phyloP scores from a whole-genome alignment of 2,797 vertebrate genomes.

The Vireo griseus region DNA sequence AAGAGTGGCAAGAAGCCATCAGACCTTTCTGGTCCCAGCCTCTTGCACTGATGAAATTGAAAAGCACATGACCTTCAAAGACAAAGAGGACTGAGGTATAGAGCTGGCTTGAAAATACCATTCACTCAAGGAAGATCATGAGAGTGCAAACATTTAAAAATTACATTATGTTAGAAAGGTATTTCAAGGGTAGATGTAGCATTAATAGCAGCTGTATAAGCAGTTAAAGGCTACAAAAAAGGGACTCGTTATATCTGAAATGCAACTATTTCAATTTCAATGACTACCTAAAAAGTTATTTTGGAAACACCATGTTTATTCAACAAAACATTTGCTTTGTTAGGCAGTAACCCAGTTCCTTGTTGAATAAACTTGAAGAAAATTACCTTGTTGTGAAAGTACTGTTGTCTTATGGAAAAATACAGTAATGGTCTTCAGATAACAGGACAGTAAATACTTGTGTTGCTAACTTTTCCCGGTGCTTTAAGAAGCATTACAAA shows the following conservation, averaged over 20 bases:
- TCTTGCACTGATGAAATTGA: not conserved
- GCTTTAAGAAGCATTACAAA: not conserved
- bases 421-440: not conserved
- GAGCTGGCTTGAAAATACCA: not conserved
- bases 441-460: not conserved
- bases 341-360: not conserved
- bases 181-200: not conserved
- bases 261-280: conserved; percentile 13
- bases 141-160: not conserved
- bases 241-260: not conserved
- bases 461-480: not conserved
- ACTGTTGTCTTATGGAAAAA: not conserved
- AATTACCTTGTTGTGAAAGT: not conserved
- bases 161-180: not conserved
- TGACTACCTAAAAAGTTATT: not conserved
- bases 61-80: not conserved
- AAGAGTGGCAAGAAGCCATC: not conserved
- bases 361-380: not conserved
- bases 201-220: not conserved
- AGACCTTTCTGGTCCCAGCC: not conserved
- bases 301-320: not conserved
- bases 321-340: not conserved
- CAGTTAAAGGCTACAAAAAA: not conserved
- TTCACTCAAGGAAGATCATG: not conserved
- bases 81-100: not conserved